phyloP scores from a whole-genome alignment of 2,113 vertebrate species.

The Macaca nemestrina region DNA sequence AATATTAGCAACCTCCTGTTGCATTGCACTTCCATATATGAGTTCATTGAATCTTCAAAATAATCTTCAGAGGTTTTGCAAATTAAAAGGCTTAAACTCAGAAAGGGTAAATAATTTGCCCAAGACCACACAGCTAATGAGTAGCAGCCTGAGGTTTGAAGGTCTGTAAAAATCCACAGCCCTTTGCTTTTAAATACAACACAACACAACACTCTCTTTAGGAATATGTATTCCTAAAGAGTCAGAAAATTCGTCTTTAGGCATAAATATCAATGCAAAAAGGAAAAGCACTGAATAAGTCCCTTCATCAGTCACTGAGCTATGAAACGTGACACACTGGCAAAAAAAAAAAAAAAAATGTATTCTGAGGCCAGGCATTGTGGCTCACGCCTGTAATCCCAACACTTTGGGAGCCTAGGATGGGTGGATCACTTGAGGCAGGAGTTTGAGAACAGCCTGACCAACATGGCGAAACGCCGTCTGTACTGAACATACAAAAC shows the following conservation, averaged over 20 bases:
- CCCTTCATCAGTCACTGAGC: background rate
- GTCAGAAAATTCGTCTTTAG: background rate
- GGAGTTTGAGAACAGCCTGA: too few relatives aligned
- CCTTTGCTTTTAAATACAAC: background rate
- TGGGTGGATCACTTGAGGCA: too few relatives aligned
- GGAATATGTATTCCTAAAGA: background rate
- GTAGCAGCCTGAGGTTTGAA: background rate
- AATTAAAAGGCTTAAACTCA: constrained; percentile 13
- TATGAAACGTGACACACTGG: background rate
- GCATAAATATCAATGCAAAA: background rate
- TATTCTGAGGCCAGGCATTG: too few relatives aligned
- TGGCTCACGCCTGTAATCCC: too few relatives aligned
- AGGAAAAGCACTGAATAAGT: background rate
- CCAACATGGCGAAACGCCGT: too few relatives aligned
- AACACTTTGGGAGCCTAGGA: too few relatives aligned
- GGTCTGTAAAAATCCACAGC: background rate
- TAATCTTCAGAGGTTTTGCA: background rate
- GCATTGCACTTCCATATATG: background rate
- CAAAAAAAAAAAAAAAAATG: background rate
- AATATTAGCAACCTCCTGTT: constrained; percentile 25
- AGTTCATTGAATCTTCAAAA: constrained; percentile 13
- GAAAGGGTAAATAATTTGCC: background rate
- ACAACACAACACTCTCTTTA: background rate
- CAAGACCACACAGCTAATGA: background rate
- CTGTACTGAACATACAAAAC: too few relatives aligned